These are phyloP conservation scores for Eupithecia exiguata DNA, from an alignment of 2,888 invertebrate species.

Conservation along the genomic window DNA sequence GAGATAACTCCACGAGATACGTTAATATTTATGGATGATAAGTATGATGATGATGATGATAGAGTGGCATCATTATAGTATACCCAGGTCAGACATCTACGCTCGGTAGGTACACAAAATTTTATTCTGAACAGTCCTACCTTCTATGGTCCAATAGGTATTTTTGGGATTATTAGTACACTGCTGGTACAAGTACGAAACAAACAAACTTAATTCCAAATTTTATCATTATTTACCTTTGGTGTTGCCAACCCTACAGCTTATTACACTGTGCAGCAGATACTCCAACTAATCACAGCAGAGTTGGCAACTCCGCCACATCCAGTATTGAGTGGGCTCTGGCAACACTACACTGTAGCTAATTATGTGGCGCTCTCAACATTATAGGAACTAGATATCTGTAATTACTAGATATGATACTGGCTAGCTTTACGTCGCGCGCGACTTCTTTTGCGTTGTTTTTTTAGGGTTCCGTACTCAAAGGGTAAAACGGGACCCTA, in stretches of 20 bases:
- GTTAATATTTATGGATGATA: background rate
- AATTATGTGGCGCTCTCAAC: background rate
- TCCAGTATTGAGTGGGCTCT: conserved; percentile 9
- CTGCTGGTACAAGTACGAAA: too few relatives aligned
- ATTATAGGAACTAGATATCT: background rate
- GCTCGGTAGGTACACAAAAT: too few relatives aligned
- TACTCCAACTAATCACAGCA: conserved; percentile 13
- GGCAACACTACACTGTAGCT: conserved; percentile 4
- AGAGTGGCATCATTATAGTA: background rate
- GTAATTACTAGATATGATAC: conserved; percentile 1
- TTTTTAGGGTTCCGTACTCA: too few relatives aligned
- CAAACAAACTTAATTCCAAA: too few relatives aligned
- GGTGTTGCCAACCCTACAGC: conserved; percentile 7
- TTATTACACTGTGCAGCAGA: conserved; percentile 10
- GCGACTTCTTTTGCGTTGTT: background rate
- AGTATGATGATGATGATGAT: background rate
- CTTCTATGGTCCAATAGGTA: too few relatives aligned
- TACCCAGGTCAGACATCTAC: too few relatives aligned
- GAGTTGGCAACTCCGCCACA: conserved; percentile 12
- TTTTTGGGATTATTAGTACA: too few relatives aligned
- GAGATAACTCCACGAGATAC: background rate
- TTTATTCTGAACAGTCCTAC: too few relatives aligned
- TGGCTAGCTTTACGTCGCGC: background rate
- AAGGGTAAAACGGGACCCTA: too few relatives aligned
- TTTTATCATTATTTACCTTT: background rate